Conservation (phyloP, 1,140 invertebrate species). For the Notospermus geniculatus region DNA sequence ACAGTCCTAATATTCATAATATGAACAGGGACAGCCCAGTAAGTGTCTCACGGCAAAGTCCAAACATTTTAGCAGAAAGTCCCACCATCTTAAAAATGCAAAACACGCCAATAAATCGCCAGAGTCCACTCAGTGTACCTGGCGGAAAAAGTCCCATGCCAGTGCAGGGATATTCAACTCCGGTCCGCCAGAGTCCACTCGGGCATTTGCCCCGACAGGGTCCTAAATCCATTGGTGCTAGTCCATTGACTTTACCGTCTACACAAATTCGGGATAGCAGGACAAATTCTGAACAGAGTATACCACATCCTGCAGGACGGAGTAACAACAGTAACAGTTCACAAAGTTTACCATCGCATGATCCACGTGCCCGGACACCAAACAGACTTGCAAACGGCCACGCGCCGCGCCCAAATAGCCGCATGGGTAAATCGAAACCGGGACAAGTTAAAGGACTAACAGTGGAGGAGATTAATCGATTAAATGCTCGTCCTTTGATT, state of each 20-base stretch:
- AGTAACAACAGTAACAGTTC: constrained; percentile 5
- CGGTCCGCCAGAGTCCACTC: too few species aligned
- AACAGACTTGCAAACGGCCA: neutral
- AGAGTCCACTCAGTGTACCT: constrained; percentile 71
- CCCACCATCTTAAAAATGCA: constrained; percentile 63
- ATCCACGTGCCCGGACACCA: neutral
- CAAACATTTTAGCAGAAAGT: constrained; percentile 40
- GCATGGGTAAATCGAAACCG: constrained; percentile 15
- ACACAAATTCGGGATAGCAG: neutral
- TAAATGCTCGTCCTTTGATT: constrained; percentile 73
- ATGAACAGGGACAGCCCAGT: constrained; percentile 18
- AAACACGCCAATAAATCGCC: constrained; percentile 81
- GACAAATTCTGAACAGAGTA: constrained; percentile 2
- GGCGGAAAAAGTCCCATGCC: too few species aligned
- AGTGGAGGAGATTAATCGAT: constrained; percentile 86
- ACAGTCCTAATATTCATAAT: constrained; percentile 3
- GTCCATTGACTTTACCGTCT: neutral
- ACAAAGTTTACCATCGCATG: neutral
- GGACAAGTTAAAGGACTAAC: constrained; percentile 70
- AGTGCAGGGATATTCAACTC: too few species aligned
- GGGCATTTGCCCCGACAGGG: neutral
- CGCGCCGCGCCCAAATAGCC: neutral
- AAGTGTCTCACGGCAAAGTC: constrained; percentile 46
- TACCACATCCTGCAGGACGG: neutral
- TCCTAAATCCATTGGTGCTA: constrained; percentile 1